Evolutionary conservation across 2,113 vertebrate species (phyloP).

Genomic region (Natator depressus): DNA sequence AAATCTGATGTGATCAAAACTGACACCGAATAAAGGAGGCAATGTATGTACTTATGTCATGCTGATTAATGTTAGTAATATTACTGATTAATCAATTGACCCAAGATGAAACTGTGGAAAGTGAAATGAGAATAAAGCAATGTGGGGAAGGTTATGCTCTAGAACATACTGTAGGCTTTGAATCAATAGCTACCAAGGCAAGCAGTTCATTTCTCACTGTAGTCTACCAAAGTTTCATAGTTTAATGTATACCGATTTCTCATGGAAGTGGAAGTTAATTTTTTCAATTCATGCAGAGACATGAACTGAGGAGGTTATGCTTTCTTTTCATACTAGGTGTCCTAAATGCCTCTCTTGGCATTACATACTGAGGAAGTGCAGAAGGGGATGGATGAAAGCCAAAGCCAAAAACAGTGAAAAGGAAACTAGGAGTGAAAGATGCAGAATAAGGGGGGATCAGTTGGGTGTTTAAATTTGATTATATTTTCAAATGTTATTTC

Average conservation of each 20-base stretch:
- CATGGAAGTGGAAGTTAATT: neutral
- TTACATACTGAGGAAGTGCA: neutral
- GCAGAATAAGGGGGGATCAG: neutral
- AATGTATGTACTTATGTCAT: neutral
- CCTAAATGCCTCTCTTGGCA: neutral
- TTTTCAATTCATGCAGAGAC: neutral
- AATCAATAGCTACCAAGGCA: neutral
- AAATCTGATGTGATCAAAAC: constrained; percentile 37
- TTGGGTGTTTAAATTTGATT: neutral
- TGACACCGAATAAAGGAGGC: constrained; percentile 23
- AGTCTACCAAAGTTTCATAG: neutral
- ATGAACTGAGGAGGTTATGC: neutral
- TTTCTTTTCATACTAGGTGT: neutral
- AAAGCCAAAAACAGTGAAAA: neutral
- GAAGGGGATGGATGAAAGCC: neutral
- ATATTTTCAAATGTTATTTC: neutral
- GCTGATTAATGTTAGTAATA: constrained; percentile 42
- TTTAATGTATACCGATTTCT: neutral
- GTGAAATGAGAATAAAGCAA: neutral
- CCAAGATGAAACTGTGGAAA: neutral
- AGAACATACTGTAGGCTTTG: neutral
- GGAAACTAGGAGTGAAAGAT: neutral
- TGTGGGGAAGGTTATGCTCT: neutral
- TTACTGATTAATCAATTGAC: constrained; percentile 41
- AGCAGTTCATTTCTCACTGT: neutral